Evolutionary conservation across 2,888 invertebrate species (phyloP), one percentile per base, ranked within the genome.

Genomic region (Mythimna vitellina): DNA sequence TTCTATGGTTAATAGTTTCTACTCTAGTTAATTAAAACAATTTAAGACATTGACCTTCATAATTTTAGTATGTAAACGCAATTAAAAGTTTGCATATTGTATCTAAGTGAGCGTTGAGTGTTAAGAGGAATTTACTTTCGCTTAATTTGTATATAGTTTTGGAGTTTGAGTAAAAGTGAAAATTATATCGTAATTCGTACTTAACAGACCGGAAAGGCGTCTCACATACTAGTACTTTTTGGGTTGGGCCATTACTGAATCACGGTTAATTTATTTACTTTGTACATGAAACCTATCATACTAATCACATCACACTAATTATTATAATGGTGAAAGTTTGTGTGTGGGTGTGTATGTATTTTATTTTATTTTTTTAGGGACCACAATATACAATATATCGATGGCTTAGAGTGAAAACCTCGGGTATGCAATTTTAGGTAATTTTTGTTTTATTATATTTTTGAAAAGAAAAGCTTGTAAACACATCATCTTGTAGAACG

Each of bases 131-230:
- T 79, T 78, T 79, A 87, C 91, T 91, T 91, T 91, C 91, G 83
- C 86, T 86, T 78, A 84, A 78, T 84, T 76, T 78, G 67, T 86
- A 67, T 79, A 68, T 75, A 75, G 77, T 83, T 83, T 86, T 70
- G 78, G 67, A 25, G 38, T 84, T 80, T 75, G 57, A 88, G 89
- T 86, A 90, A 92, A 92, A 92, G 92, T 91, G 91, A 92, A 90
- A 91, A 89, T 88, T 73, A 84, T 89, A 87, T 87, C 66, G 86
- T 88, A 87, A 88, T 90, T 89, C 85, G 86, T 61, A 76, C 70
- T 83, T 83, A 90, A 71, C 89, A 86, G 90, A 92, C 86, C 92
- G 87, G 76, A 69, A 81, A 81, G 73, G 51, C 66, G 63, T 51
- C 20, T 63, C 14, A 51, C 14, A 25, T 64, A 57, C 49, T 25